These are phyloP conservation scores for Siniperca undulata DNA, from an alignment of 2,797 vertebrate species.

Conservation along the genomic window DNA sequence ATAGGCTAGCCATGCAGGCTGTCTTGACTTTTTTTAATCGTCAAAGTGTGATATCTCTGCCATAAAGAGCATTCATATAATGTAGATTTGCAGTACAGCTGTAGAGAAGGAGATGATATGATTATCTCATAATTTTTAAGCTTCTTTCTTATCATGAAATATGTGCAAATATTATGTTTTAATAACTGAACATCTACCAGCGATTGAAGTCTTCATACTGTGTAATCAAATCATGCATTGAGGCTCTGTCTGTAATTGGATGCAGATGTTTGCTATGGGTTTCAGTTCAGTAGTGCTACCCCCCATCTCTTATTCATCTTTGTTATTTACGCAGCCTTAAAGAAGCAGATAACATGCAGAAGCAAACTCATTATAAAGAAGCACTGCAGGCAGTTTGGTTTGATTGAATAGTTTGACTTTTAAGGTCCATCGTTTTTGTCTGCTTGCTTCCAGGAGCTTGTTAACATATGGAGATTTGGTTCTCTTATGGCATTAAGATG, in stretches of 20 bases:
- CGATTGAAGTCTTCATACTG: conserved; percentile 19
- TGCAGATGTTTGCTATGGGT: conserved; percentile 54
- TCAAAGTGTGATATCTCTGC: conserved; percentile 12
- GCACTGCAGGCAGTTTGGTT: conserved; percentile 44
- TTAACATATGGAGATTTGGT: conserved; percentile 58
- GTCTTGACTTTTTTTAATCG: conserved; percentile 22
- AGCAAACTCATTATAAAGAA: conserved; percentile 54
- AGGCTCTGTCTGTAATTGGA: conserved; percentile 38
- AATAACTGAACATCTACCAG: conserved; percentile 46
- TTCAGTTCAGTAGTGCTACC: conserved; percentile 18
- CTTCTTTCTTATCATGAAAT: conserved; percentile 19
- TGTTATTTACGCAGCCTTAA: conserved; percentile 46
- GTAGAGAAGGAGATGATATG: conserved; percentile 4
- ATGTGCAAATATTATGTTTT: conserved; percentile 46
- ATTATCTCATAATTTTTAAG: conserved; percentile 10
- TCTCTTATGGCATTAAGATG: conserved; percentile 60
- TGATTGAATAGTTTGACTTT: conserved; percentile 57
- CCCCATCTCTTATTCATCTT: conserved; percentile 28
- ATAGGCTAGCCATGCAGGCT: neutral
- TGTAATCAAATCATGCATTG: conserved; percentile 53
- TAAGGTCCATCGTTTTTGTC: conserved; percentile 35
- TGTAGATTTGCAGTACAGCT: conserved; percentile 5
- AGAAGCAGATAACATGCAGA: conserved; percentile 35
- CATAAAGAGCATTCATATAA: neutral
- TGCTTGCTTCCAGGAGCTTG: conserved; percentile 28